Conservation (phyloP, 2,113 vertebrate species). For the Hippocampus guttulatus region DNA sequence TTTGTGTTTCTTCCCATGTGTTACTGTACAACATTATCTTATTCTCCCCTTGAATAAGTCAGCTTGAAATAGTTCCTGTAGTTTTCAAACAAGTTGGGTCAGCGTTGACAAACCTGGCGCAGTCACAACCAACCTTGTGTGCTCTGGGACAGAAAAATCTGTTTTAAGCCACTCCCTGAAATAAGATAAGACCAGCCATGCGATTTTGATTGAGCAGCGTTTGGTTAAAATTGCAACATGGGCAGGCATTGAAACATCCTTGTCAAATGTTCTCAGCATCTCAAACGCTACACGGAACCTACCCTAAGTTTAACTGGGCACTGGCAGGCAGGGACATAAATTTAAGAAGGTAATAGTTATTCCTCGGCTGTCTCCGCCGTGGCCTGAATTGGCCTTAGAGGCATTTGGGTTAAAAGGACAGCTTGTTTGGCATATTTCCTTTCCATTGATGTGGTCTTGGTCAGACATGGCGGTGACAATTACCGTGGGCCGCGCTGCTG, state of each 20-base stretch:
- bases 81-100: too few relatives aligned
- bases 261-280: constrained; percentile 62
- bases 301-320: constrained; percentile 1
- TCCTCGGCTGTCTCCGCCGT: constrained; percentile 56
- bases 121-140: neutral
- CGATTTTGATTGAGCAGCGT: neutral
- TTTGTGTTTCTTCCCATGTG: constrained; percentile 14
- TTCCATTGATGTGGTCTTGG: constrained; percentile 60
- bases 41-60: neutral
- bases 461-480: constrained; percentile 46
- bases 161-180: neutral
- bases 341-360: constrained; percentile 56
- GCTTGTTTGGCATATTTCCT: constrained; percentile 48
- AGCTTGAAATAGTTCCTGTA: neutral
- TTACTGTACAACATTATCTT: neutral
- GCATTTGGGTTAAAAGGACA: constrained; percentile 44
- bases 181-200: neutral
- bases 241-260: neutral
- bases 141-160: neutral
- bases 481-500: constrained; percentile 43
- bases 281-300: constrained; percentile 12
- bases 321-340: constrained; percentile 44
- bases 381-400: constrained; percentile 45
- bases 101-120: too few relatives aligned
- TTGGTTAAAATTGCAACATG: neutral